Conservation (phyloP, 2,113 vertebrate species). For the Phasianus colchicus region DNA sequence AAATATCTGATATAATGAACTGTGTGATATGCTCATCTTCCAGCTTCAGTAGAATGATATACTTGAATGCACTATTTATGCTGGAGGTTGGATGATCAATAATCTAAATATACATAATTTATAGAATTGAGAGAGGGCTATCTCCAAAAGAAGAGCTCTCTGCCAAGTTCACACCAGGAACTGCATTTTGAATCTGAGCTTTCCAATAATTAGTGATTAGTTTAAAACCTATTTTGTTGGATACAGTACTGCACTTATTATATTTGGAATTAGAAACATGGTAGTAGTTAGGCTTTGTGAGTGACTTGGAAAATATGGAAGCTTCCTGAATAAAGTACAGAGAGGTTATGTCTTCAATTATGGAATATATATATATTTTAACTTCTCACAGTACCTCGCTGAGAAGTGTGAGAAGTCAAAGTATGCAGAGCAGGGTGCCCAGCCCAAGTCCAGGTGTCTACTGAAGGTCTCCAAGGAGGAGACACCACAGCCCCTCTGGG, state of each 20-base stretch:
- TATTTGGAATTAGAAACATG: not conserved
- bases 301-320: not conserved
- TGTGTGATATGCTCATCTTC: not conserved
- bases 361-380: not conserved
- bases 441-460: not conserved
- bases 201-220: not conserved
- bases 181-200: not conserved
- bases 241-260: not conserved
- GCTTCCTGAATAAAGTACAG: not conserved
- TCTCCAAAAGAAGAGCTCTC: not conserved
- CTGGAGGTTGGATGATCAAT: not conserved
- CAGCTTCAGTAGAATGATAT: not conserved
- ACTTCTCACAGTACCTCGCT: not conserved
- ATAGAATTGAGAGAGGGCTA: not conserved
- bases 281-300: not conserved
- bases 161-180: not conserved
- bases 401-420: not conserved
- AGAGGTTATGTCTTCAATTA: not conserved
- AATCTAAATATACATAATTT: not conserved
- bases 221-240: not conserved
- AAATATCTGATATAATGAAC: not conserved
- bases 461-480: not conserved
- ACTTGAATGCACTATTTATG: not conserved
- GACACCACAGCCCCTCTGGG: not conserved
- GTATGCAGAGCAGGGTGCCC: not conserved